Conservation (phyloP, 2,113 vertebrate species). For the Perca schrenkii region DNA sequence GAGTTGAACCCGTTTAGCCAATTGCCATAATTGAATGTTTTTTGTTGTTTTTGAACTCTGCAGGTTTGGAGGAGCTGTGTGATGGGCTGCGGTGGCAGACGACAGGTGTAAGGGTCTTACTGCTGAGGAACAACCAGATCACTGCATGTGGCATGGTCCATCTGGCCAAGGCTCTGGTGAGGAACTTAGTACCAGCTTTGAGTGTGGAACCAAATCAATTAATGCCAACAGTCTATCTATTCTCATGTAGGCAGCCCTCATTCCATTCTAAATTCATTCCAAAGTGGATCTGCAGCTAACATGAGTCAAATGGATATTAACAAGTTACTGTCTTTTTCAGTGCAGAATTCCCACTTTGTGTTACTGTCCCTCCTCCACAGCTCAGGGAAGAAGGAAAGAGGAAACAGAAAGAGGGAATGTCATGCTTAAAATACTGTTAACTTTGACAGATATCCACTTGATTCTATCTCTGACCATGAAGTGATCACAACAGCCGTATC, state of each 20-base stretch:
- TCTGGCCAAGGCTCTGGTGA: constrained; percentile 82
- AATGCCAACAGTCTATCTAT: neutral
- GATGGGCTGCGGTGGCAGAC: constrained; percentile 79
- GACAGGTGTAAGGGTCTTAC: constrained; percentile 76
- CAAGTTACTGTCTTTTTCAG: neutral
- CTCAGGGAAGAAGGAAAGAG: neutral
- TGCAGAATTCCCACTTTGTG: neutral
- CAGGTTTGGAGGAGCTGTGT: constrained; percentile 85
- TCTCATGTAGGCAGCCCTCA: neutral
- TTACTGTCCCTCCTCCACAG: neutral
- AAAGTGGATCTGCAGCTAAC: neutral
- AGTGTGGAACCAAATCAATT: neutral
- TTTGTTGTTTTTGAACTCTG: neutral
- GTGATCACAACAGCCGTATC: neutral
- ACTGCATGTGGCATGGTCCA: constrained; percentile 78
- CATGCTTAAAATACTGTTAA: neutral
- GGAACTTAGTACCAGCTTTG: constrained; percentile 22
- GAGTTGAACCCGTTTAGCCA: neutral
- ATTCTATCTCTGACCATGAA: neutral
- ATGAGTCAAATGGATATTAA: neutral
- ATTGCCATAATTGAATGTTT: neutral
- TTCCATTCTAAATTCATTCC: neutral
- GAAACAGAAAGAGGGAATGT: neutral
- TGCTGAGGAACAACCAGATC: constrained; percentile 84
- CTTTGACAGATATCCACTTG: neutral